Percentiles rank a stretch among this genome's conserved stretches.
These are phyloP conservation scores for Agriopis marginaria DNA, from an alignment of 2,888 invertebrate species.

Conservation along the genomic window DNA sequence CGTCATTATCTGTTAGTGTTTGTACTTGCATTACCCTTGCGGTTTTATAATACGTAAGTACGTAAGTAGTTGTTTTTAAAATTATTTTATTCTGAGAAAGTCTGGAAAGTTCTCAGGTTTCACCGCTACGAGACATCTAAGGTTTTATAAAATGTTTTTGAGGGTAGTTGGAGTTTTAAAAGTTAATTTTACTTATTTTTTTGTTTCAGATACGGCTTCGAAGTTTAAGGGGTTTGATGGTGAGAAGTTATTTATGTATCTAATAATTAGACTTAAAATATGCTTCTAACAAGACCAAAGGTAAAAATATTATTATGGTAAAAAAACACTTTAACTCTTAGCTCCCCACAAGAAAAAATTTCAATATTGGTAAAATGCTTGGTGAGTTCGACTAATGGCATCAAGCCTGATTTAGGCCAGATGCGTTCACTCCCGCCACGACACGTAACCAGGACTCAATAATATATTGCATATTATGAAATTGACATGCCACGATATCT, in stretches of 20 bases:
- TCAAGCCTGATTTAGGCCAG: no score
- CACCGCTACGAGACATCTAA: neutral
- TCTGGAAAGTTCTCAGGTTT: constrained; percentile 7
- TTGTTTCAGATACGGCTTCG: constrained; percentile 11
- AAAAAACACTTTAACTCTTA: no score
- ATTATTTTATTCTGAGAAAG: neutral
- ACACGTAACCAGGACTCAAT: no score
- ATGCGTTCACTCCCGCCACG: no score
- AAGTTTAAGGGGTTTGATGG: neutral
- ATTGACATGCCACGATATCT: no score
- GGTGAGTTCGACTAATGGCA: no score
- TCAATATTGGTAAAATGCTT: no score
- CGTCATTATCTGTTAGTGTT: neutral
- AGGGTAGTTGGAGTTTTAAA: neutral
- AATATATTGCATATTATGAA: no score
- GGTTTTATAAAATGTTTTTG: neutral
- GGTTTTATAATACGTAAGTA: neutral
- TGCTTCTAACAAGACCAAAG: no score
- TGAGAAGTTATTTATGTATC: neutral
- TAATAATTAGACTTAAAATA: neutral
- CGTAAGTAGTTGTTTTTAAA: neutral
- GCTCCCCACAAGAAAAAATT: no score
- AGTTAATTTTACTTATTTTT: neutral
- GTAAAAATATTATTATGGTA: no score
- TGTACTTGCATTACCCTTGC: neutral